Base-by-base conservation (phyloP, 2,888 invertebrate species). In the Troides helena region DNA sequence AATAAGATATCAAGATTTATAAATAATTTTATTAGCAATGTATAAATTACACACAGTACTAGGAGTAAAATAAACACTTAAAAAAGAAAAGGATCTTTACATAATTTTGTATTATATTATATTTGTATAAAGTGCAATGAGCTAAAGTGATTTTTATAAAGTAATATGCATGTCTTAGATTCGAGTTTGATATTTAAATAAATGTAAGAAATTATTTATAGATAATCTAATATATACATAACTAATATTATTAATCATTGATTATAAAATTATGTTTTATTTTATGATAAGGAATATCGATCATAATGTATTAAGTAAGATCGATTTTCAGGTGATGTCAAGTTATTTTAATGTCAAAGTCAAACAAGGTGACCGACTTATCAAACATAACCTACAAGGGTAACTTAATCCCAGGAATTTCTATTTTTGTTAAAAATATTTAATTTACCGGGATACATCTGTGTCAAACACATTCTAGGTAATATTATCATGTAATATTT, bases 371-470 rank as follows among this genome's bases (percentile, higher is more conserved):
- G 59, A 66, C 70, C 67, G 46, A 64, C 50, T 59, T 67, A 64
- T 71, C 67, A 65, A 62, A 67, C 64, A 69, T 69, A 72, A 72
- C 72, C 72, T 72, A 69, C 10, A 21, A 10, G 57, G n/a, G 18
- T 43, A 61, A 39, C 46, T 60, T 63, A 67, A 57, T 50, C 67
- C 8, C 18, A n/a, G 53, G n/a, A 61, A 1, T 67, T 39, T 39
- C 23, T 68, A 43, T 57, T 62, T 62, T 36, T 39, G 56, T 61
- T 67, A 53, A 56, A 25, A 7, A 61, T 21, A n/a, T 61, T 61
- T 6, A n/a, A 61, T n/a, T 39, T n/a, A 61, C 3, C 39, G 2
- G 10, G 18, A n/a, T 39, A 3, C 10, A 39, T 61, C 8, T n/a
- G 17, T 39, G 39, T 62, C 57, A 14, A 21, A 21, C 57, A 25